A percentile compares a stretch with the other conserved stretches of the same genome.
phyloP scores from a whole-genome alignment of 1,140 invertebrate species.

The Panagrolaimus sp. region DNA sequence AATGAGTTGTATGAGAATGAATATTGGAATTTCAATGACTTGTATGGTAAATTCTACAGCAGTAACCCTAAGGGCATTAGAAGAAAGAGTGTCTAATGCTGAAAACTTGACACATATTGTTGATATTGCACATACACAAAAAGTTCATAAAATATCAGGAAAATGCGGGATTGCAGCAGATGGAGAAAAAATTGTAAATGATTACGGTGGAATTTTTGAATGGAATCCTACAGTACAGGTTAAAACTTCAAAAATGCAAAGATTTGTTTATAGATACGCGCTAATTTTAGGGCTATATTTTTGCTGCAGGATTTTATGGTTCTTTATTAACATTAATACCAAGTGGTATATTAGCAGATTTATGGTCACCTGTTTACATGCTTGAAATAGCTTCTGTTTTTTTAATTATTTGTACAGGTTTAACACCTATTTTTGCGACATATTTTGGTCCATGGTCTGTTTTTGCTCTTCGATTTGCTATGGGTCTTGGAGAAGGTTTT shows the following conservation, averaged over 20 bases:
- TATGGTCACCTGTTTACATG: slow-evolving; percentile 3
- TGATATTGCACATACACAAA: slow-evolving; percentile 2
- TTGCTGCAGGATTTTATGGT: slow-evolving; percentile 3
- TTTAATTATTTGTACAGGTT: background rate
- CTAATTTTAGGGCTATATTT: slow-evolving; percentile 30
- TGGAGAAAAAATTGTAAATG: slow-evolving; percentile 9
- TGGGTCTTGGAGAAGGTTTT: slow-evolving; percentile 5
- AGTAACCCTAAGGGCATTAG: background rate
- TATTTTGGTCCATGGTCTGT: background rate
- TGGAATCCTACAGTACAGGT: slow-evolving; percentile 5
- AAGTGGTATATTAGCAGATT: background rate
- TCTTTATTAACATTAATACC: background rate
- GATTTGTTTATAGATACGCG: background rate
- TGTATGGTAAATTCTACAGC: slow-evolving; percentile 13
- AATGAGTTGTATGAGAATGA: slow-evolving; percentile 1
- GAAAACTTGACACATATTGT: background rate
- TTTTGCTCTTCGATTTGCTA: background rate
- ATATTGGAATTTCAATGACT: slow-evolving; percentile 9
- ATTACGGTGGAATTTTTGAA: slow-evolving; percentile 10
- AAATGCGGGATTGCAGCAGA: background rate
- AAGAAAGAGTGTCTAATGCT: background rate
- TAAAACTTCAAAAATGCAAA: background rate
- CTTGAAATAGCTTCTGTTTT: background rate
- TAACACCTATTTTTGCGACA: background rate
- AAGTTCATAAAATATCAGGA: background rate